Evolutionary conservation across 2,113 vertebrate genomes (phyloP).

Genomic region (Bufo bufo): DNA sequence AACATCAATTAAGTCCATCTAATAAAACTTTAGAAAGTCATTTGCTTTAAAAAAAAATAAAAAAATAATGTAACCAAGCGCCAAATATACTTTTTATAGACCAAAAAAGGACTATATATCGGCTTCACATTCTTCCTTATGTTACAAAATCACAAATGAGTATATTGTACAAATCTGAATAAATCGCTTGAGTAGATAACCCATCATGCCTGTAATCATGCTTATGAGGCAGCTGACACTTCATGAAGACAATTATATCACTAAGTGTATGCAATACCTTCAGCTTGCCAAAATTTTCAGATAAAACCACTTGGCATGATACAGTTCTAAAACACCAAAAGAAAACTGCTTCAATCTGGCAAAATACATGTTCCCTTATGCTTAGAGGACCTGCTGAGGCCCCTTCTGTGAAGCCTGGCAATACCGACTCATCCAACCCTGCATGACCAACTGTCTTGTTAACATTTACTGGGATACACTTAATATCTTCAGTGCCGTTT

Average conservation of each 20-base stretch:
- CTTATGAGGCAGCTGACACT: constrained; percentile 44
- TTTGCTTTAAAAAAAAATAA: too few species aligned
- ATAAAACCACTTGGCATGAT: constrained; percentile 23
- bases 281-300: constrained; percentile 12
- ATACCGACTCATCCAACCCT: constrained; percentile 2
- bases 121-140: not conserved
- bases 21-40: too few species aligned
- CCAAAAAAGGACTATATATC: not conserved
- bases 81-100: not conserved
- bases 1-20: too few species aligned
- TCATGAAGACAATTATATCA: constrained; percentile 25
- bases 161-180: constrained; percentile 7
- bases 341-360: constrained; percentile 12
- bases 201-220: constrained; percentile 42
- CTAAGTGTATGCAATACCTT: constrained; percentile 30
- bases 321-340: constrained; percentile 13
- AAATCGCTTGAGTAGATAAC: constrained; percentile 16
- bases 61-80: not conserved
- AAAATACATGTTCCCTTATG: constrained; percentile 28
- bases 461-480: not conserved
- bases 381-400: not conserved
- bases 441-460: constrained; percentile 7
- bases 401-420: constrained; percentile 37
- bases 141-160: not conserved
- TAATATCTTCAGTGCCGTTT: not conserved